Evolutionary conservation across 1,140 invertebrate genomes (phyloP), one percentile per base, ranked within the genome.

Genomic region (Zaprionus vittiger): DNA sequence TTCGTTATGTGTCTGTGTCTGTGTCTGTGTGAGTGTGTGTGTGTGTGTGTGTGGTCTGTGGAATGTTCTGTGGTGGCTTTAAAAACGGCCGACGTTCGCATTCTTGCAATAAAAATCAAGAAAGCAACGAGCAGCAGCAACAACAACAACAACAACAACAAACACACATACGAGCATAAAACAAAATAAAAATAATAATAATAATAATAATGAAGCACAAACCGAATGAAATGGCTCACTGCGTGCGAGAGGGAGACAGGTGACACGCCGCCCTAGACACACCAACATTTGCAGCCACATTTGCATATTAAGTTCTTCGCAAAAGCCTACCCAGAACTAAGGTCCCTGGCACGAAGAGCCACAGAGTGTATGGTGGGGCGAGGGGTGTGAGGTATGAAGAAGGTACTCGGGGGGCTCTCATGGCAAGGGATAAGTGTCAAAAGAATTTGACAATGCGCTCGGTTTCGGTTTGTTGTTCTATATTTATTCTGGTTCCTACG

Each of bases 41-140:
- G 38, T 61, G 54, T 57, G 31, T 62, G 34, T 59, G 47, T 56
- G 73, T 68, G 61, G 65, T 55, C 55, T 79, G 72, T 24, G 67
- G 59, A 24, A 73, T 64, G 68, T 72, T 24, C 74, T 79, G 84
- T 71, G 76, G 76, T 79, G 81, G 78, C 81, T 90, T 91, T 90
- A 90, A 91, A 85, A 80, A 86, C 85, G 73, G 86, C 86, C 85
- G 76, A 90, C 85, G 86, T 90, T 91, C 81, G 85, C 85, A 90
- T 85, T 89, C 87, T 56, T 80, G 87, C 85, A 84, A 89, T 89
- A 89, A 89, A 89, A 89, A 90, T 89, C 84, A 90, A 89, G 79
- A 89, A 80, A 89, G 78, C 81, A 77, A 76, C 31, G 31, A 34
- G 55, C 64, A 73, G 49, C 77, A 79, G 70, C 34, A 80, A 73